A percentile compares a stretch with the other conserved stretches of the same genome.
Conservation (phyloP, 2,888 invertebrate species). For the Callyntrura sp. region DNA sequence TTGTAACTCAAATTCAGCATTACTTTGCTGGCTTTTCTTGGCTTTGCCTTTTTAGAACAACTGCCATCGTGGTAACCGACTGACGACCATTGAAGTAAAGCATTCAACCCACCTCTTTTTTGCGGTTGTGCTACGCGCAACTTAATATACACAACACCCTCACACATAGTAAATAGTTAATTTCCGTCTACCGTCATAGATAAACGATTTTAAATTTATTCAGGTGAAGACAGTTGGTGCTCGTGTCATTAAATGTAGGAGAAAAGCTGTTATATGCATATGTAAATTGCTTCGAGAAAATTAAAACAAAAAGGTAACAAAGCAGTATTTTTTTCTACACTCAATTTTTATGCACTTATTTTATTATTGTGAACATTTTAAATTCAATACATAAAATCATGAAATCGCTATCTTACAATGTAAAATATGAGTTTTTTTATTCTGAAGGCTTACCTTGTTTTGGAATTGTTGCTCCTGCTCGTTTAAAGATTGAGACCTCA, state of each 20-base stretch:
- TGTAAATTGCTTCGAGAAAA: neutral
- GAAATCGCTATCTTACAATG: neutral
- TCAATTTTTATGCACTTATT: neutral
- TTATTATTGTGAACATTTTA: neutral
- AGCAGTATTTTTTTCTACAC: neutral
- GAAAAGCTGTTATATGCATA: too few relatives aligned
- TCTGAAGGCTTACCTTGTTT: conserved; percentile 88
- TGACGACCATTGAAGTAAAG: too few relatives aligned
- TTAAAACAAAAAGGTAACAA: neutral
- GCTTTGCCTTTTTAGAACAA: conserved; percentile 1
- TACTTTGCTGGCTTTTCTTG: neutral
- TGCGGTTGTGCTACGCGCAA: too few relatives aligned
- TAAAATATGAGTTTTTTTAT: conserved; percentile 29
- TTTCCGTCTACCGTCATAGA: too few relatives aligned
- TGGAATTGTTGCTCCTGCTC: conserved; percentile 89
- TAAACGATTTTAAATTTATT: too few relatives aligned
- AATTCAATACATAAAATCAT: too few relatives aligned
- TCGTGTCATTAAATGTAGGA: too few relatives aligned
- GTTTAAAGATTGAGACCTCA: conserved; percentile 94
- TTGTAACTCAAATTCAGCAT: neutral
- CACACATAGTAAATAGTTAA: too few relatives aligned
- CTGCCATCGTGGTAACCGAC: neutral
- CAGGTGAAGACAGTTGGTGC: too few relatives aligned
- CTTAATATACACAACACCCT: too few relatives aligned
- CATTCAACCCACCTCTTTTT: too few relatives aligned